phyloP scores from a whole-genome alignment of 2,113 vertebrate genomes.

The Heloderma charlesbogerti region DNA sequence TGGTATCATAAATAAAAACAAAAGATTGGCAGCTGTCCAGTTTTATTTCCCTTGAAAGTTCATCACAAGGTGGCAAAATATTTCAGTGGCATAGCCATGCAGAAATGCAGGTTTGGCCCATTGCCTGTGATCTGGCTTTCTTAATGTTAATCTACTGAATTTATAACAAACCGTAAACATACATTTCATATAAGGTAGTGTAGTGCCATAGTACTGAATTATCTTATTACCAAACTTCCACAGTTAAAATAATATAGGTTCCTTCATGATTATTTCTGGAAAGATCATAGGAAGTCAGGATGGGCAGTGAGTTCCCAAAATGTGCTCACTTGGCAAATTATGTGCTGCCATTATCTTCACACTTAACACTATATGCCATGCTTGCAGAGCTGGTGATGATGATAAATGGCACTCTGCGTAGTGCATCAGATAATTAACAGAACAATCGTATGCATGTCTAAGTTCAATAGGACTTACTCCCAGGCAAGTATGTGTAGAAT shows the following conservation, averaged over 20 bases:
- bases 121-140: not conserved
- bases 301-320: not conserved
- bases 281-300: not conserved
- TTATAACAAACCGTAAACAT: not conserved
- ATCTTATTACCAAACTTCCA: not conserved
- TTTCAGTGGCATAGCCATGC: not conserved
- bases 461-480: not conserved
- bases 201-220: too few relatives aligned
- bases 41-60: not conserved
- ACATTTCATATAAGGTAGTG: not conserved
- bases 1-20: not conserved
- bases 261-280: not conserved
- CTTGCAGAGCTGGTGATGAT: not conserved
- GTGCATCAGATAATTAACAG: not conserved
- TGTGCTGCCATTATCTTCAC: not conserved
- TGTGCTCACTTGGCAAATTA: not conserved
- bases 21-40: not conserved
- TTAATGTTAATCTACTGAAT: not conserved
- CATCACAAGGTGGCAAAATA: not conserved
- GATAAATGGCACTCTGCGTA: not conserved
- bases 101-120: not conserved
- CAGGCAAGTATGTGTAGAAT: too few relatives aligned
- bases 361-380: not conserved
- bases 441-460: not conserved
- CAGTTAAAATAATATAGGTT: not conserved